phyloP scores from a whole-genome alignment of 2,113 vertebrate species.

The Grammomys surdaster region DNA sequence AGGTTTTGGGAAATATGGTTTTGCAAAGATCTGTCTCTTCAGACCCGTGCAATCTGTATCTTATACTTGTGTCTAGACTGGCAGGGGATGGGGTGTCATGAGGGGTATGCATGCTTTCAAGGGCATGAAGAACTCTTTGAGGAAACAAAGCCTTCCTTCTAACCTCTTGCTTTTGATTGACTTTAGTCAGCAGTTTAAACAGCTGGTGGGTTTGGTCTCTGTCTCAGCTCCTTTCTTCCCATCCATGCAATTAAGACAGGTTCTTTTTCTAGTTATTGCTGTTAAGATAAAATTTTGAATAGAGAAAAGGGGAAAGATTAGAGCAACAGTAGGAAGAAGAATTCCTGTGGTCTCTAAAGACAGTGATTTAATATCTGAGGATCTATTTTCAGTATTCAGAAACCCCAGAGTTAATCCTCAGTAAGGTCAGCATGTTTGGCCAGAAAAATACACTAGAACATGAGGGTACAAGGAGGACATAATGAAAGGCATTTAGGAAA shows the following conservation, averaged over 20 bases:
- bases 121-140: neutral
- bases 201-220: neutral
- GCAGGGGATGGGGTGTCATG: neutral
- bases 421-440: neutral
- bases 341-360: neutral
- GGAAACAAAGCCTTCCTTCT: neutral
- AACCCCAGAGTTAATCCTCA: neutral
- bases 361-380: neutral
- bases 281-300: neutral
- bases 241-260: neutral
- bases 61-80: neutral
- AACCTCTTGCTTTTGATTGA: neutral
- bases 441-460: neutral
- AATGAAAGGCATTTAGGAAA: neutral
- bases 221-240: neutral
- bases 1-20: conserved; percentile 12
- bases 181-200: neutral
- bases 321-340: neutral
- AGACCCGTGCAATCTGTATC: neutral
- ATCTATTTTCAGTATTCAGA: neutral
- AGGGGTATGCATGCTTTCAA: neutral
- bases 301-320: neutral
- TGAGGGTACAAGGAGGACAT: neutral
- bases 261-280: neutral
- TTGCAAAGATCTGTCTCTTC: neutral